Evolutionary conservation across 2,113 vertebrate genomes (phyloP).

Genomic region (Chaetodon trifascialis): DNA sequence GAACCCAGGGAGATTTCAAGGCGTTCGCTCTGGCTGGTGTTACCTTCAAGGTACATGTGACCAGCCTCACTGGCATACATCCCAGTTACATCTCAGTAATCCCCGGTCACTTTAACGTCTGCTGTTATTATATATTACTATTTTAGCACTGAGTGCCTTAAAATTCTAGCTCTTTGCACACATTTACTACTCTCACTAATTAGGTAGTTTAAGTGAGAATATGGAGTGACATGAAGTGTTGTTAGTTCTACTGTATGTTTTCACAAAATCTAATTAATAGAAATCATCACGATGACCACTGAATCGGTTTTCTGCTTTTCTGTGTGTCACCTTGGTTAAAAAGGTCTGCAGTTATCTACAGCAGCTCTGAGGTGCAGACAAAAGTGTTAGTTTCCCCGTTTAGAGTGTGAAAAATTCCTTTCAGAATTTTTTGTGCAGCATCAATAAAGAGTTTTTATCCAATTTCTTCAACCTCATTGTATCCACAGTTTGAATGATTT

Average conservation of each 20-base stretch:
- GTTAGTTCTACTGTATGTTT: conserved; percentile 23
- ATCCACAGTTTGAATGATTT: background rate
- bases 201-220: conserved; percentile 22
- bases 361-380: conserved; percentile 30
- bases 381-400: conserved; percentile 44
- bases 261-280: conserved; percentile 32
- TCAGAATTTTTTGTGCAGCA: conserved; percentile 19
- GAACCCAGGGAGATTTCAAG: conserved; percentile 93
- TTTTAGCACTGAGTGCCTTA: background rate
- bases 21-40: conserved; percentile 97
- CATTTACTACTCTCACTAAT: background rate
- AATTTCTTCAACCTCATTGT: conserved; percentile 5
- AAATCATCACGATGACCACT: conserved; percentile 18
- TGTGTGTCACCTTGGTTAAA: conserved; percentile 28
- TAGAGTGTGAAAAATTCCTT: conserved; percentile 31
- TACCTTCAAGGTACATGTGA: conserved; percentile 92
- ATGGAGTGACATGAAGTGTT: background rate
- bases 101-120: background rate
- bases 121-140: background rate
- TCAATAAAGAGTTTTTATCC: conserved; percentile 1
- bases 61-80: background rate
- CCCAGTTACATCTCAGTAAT: background rate
- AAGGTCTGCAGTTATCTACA: conserved; percentile 39
- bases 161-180: conserved; percentile 10
- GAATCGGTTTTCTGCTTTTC: conserved; percentile 9